A percentile compares a stretch with the other conserved stretches of the same genome.
These are phyloP conservation scores for Leptoclinus maculatus DNA, from an alignment of 2,797 vertebrate genomes.

Conservation along the genomic window DNA sequence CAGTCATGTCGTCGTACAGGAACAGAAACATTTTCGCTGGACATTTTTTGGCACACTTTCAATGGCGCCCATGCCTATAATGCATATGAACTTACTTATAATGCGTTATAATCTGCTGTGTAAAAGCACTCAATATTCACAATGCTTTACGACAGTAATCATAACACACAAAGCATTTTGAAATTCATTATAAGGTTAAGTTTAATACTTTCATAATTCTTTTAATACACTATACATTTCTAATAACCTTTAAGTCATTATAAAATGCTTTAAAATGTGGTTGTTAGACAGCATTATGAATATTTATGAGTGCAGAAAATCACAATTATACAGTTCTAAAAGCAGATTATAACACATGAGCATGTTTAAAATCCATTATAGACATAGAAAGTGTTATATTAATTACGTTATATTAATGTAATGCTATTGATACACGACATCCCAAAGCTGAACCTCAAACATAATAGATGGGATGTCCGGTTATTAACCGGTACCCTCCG, in stretches of 20 bases:
- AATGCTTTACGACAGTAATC: background rate
- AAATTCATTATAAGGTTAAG: background rate
- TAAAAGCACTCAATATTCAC: background rate
- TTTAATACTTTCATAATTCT: background rate
- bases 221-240: too few relatives aligned
- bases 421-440: background rate
- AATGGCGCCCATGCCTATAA: background rate
- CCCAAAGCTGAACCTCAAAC: constrained; percentile 6
- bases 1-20: background rate
- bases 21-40: background rate
- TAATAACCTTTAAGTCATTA: background rate
- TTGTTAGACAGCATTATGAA: background rate
- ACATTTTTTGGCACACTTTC: background rate
- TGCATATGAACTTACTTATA: background rate
- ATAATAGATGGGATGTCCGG: constrained; percentile 3
- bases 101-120: background rate
- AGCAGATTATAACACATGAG: background rate
- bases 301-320: background rate
- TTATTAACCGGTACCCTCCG: background rate
- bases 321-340: background rate
- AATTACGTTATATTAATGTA: background rate
- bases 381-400: background rate
- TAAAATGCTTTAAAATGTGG: background rate
- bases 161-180: background rate
- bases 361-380: background rate